Evolutionary conservation across 2,113 vertebrate species (phyloP).

Genomic region (Oceanites oceanicus): DNA sequence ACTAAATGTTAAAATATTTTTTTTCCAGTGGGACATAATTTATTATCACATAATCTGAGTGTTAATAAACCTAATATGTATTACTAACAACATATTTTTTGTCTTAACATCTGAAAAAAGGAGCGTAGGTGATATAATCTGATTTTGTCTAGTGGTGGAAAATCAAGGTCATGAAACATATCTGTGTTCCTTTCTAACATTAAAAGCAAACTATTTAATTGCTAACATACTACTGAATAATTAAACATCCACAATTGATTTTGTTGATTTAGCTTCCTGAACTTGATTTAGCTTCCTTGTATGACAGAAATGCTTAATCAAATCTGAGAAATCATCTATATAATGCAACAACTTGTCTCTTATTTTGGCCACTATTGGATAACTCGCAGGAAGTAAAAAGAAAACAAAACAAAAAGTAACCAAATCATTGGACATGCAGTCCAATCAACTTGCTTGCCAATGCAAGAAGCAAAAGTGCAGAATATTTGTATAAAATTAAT

Average conservation of each 20-base stretch:
- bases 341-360: background rate
- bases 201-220: background rate
- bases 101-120: background rate
- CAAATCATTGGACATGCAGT: background rate
- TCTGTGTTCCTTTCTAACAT: background rate
- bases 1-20: background rate
- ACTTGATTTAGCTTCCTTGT: background rate
- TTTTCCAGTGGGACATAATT: background rate
- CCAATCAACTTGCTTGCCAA: background rate
- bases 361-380: background rate
- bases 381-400: background rate
- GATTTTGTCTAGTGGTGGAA: background rate
- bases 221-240: background rate
- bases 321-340: background rate
- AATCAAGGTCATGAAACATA: background rate
- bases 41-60: background rate
- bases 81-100: background rate
- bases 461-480: background rate
- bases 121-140: background rate
- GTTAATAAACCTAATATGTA: background rate
- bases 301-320: background rate
- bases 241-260: background rate
- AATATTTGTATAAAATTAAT: background rate
- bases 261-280: background rate
- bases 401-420: background rate